A percentile compares a stretch with the other conserved stretches of the same genome.
phyloP scores from a whole-genome alignment of 1,140 invertebrate species.

The Elymnias hypermnestra region DNA sequence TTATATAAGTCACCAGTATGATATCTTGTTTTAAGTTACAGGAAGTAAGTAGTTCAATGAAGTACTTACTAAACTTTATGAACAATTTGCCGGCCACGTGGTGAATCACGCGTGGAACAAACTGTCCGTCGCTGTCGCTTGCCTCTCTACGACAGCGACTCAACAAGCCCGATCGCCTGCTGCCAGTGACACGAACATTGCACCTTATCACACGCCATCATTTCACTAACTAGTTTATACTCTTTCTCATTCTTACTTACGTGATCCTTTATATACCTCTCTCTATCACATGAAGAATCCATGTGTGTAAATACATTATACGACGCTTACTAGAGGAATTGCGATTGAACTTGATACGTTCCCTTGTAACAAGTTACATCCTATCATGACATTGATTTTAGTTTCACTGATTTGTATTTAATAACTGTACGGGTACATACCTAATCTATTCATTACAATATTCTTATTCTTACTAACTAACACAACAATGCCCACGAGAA shows the following conservation, averaged over 20 bases:
- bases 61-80: slow-evolving; percentile 38
- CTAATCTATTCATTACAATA: too few species aligned
- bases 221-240: slow-evolving; percentile 27
- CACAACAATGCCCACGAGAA: too few species aligned
- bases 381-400: too few species aligned
- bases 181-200: slow-evolving; percentile 28
- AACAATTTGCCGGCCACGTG: slow-evolving; percentile 58
- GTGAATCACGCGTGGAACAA: slow-evolving; percentile 22
- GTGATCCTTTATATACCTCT: slow-evolving; percentile 10
- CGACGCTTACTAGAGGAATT: slow-evolving; percentile 21
- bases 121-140: slow-evolving; percentile 49
- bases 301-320: slow-evolving; percentile 9
- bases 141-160: slow-evolving; percentile 49
- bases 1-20: too few species aligned
- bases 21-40: too few species aligned
- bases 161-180: slow-evolving; percentile 10
- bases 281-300: slow-evolving; percentile 11
- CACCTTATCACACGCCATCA: slow-evolving; percentile 35
- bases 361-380: background rate
- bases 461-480: too few species aligned
- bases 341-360: background rate
- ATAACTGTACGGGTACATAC: too few species aligned
- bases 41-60: too few species aligned
- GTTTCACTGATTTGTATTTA: too few species aligned
- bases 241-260: slow-evolving; percentile 15